These are phyloP conservation scores for Sebastes oblongus DNA, from an alignment of 2,797 vertebrate species.

Conservation along the genomic window DNA sequence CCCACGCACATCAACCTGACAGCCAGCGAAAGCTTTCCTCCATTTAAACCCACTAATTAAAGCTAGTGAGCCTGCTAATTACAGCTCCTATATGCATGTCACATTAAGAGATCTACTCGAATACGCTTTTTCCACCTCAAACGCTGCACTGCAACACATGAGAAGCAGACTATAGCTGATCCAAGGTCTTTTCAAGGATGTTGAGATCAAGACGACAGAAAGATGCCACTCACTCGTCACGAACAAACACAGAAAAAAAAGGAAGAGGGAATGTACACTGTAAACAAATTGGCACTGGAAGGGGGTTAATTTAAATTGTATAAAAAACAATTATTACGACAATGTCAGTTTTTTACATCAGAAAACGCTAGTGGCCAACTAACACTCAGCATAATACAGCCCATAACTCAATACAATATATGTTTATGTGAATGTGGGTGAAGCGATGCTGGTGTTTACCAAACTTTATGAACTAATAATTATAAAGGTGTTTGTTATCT, in stretches of 20 bases:
- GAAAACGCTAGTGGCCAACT: background rate
- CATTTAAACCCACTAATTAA: conserved; percentile 65
- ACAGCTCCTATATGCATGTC: conserved; percentile 43
- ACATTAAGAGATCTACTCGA: conserved; percentile 38
- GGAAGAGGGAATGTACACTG: background rate
- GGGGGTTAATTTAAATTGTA: no score
- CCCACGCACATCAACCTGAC: conserved; percentile 51
- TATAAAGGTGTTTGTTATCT: background rate
- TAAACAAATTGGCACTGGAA: background rate
- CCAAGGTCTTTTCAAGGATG: background rate
- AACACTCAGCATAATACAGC: background rate
- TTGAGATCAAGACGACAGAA: background rate
- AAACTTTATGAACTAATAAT: background rate
- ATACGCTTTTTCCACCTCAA: conserved; percentile 5
- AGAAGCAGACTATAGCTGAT: background rate
- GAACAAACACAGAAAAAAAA: background rate
- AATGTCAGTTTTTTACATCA: background rate
- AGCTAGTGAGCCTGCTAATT: conserved; percentile 62
- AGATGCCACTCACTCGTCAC: background rate
- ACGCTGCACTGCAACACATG: background rate
- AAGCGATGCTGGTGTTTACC: background rate
- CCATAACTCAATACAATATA: background rate
- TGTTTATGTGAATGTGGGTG: background rate
- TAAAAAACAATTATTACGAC: no score
- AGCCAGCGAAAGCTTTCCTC: conserved; percentile 21